Conservation (phyloP, 2,797 vertebrate species). For the Sternarchorhynchus goeldii region DNA sequence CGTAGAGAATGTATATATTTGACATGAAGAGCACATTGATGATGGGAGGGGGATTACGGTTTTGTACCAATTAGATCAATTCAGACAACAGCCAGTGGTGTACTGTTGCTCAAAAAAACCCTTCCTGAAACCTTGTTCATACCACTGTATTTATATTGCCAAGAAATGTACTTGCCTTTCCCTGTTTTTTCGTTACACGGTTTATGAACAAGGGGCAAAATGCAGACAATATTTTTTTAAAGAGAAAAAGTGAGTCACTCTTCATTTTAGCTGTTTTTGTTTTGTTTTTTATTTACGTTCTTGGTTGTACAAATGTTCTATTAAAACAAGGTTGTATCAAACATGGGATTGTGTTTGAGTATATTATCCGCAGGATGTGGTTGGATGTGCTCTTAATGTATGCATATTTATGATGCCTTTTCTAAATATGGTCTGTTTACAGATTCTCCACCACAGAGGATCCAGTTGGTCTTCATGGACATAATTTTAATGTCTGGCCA, state of each 20-base stretch:
- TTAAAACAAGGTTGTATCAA: conserved; percentile 78
- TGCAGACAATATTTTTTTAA: conserved; percentile 81
- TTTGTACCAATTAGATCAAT: conserved; percentile 78
- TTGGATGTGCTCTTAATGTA: conserved; percentile 32
- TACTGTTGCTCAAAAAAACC: conserved; percentile 71
- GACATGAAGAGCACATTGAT: conserved; percentile 74
- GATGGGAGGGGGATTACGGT: conserved; percentile 62
- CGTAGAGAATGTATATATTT: conserved; percentile 81
- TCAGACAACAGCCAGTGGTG: conserved; percentile 73
- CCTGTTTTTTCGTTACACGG: conserved; percentile 65
- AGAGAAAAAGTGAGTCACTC: conserved; percentile 69
- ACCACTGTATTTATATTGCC: conserved; percentile 89
- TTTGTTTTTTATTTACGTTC: conserved; percentile 68
- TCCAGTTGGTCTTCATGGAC: not conserved
- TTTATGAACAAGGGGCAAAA: conserved; percentile 75
- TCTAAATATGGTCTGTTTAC: not conserved
- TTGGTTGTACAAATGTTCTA: conserved; percentile 77
- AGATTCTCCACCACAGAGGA: conserved; percentile 1
- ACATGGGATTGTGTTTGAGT: conserved; percentile 55
- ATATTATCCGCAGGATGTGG: conserved; percentile 11
- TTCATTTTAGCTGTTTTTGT: conserved; percentile 70
- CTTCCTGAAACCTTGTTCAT: conserved; percentile 79
- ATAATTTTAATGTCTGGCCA: conserved; percentile 27
- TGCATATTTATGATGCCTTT: conserved; percentile 38
- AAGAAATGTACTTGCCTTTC: conserved; percentile 79